phyloP scores from a whole-genome alignment of 2,113 vertebrate species.

The Redunca redunca region DNA sequence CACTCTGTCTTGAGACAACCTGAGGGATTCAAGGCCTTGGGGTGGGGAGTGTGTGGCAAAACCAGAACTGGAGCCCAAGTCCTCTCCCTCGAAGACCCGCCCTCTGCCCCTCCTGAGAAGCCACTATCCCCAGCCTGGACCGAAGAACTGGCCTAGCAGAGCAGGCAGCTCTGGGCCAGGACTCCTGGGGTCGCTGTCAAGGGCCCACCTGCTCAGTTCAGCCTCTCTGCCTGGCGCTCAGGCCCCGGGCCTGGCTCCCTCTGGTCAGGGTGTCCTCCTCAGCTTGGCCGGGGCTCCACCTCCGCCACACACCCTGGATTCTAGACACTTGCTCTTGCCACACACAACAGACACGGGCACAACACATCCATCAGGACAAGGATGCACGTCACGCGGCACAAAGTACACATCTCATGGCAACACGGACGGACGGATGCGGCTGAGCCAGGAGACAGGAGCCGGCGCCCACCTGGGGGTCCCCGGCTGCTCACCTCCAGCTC shows the following conservation, averaged over 20 bases:
- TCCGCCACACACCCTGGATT: accelerated
- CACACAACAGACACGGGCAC: not conserved
- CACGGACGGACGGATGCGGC: constrained; percentile 61
- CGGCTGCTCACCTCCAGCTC: constrained; percentile 25
- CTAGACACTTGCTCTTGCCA: not conserved
- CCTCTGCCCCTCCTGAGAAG: not conserved
- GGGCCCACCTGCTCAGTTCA: too few species aligned
- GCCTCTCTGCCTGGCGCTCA: not conserved
- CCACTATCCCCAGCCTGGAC: accelerated
- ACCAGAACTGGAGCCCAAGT: not conserved
- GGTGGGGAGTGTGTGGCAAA: not conserved
- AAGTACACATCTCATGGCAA: constrained; percentile 64
- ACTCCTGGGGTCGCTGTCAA: not conserved
- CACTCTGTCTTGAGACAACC: not conserved
- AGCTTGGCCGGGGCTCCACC: accelerated
- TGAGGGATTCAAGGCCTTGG: not conserved
- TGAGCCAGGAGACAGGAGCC: not conserved
- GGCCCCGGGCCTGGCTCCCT: accelerated
- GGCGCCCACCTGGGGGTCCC: not conserved
- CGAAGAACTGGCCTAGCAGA: not conserved
- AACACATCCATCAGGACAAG: constrained; percentile 20
- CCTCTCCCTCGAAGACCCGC: not conserved
- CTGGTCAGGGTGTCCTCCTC: not conserved
- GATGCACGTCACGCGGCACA: constrained; percentile 65
- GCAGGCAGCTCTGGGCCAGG: not conserved